These are phyloP conservation scores for Mus spretus DNA, from an alignment of 2,797 vertebrate species.

Conservation along the genomic window DNA sequence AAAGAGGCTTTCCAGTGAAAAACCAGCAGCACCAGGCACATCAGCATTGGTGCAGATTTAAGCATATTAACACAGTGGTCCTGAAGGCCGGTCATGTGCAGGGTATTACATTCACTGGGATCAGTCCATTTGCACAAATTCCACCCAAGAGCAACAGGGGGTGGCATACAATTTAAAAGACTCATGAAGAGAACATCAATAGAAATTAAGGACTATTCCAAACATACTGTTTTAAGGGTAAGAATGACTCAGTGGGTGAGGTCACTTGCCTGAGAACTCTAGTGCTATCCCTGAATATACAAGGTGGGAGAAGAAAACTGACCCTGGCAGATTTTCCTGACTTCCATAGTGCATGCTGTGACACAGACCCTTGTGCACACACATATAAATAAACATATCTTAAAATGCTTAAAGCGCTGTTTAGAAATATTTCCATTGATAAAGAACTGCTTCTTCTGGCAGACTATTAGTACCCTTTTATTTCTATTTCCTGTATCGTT, in stretches of 20 bases:
- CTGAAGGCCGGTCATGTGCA: not conserved
- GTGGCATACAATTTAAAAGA: not conserved
- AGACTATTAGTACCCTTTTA: conserved; percentile 15
- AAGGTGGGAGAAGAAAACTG: not conserved
- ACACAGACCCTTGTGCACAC: too few species aligned
- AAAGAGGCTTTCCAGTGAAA: not conserved
- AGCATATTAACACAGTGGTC: not conserved
- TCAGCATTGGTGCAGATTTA: not conserved
- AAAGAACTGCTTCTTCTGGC: conserved; percentile 47
- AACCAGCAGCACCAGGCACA: not conserved
- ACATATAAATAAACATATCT: not conserved
- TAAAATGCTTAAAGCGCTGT: not conserved
- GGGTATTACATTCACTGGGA: not conserved
- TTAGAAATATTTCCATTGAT: conserved; percentile 39
- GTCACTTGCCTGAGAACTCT: not conserved
- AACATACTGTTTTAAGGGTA: not conserved
- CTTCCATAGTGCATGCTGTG: not conserved
- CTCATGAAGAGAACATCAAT: not conserved
- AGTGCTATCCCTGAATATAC: too few species aligned
- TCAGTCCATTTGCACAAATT: not conserved
- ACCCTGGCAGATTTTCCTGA: not conserved
- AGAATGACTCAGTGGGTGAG: not conserved
- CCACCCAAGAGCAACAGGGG: not conserved
- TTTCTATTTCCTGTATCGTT: conserved; percentile 44
- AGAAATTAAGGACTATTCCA: conserved; percentile 33